phyloP scores from a whole-genome alignment of 2,888 invertebrate species.

The Sinodicranocentrus sp. region DNA sequence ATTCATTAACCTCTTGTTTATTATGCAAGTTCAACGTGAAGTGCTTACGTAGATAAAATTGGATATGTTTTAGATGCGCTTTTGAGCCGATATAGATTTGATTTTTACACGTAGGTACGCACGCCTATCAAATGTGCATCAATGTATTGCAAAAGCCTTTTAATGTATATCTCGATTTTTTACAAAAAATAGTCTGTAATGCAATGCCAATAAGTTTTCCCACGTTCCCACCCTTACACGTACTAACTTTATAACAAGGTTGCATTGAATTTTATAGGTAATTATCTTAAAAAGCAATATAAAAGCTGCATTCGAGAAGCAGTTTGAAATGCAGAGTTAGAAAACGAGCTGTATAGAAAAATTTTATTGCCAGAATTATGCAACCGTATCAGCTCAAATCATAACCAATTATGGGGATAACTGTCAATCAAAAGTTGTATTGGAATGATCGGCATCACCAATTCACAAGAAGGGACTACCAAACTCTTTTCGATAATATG shows the following conservation, averaged over 20 bases:
- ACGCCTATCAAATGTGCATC: neutral
- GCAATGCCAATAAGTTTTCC: constrained; percentile 14
- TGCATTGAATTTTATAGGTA: neutral
- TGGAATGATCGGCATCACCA: too few species aligned
- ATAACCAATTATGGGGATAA: constrained; percentile 6
- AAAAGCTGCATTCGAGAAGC: too few species aligned
- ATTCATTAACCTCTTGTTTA: constrained; percentile 2
- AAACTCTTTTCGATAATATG: too few species aligned
- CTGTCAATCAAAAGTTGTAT: neutral
- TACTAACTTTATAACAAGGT: neutral
- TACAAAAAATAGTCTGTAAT: neutral
- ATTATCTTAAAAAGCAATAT: too few species aligned
- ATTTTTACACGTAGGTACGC: constrained; percentile 1
- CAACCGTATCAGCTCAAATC: constrained; percentile 10
- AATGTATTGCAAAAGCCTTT: neutral
- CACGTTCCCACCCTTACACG: constrained; percentile 15
- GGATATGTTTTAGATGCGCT: neutral
- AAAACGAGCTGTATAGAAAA: neutral
- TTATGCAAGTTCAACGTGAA: constrained; percentile 23
- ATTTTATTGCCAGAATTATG: constrained; percentile 5
- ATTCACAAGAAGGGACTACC: too few species aligned
- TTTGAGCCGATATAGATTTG: neutral
- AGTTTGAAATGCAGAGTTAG: neutral
- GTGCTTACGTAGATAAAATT: neutral
- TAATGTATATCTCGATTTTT: neutral